Base-by-base conservation (phyloP, 1,140 invertebrate species). In the Bathynomus jamesi region DNA sequence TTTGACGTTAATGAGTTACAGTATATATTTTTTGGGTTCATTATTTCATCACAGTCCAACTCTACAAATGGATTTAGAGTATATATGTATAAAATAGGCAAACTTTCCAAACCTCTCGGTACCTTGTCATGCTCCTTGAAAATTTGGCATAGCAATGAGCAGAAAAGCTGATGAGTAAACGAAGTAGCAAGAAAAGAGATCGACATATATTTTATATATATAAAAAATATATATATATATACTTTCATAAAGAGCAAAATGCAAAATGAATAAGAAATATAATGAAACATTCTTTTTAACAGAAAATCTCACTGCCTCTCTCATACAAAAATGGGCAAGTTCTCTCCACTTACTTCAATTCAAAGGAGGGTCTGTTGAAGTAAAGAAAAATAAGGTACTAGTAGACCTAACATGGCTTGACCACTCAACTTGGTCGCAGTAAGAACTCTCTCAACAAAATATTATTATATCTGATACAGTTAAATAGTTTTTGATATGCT, bases 251-350 rank as follows among this genome's bases (percentile, higher is more conserved):
- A 53, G 40, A 17, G 40, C 40, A 53, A 53, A 40, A 53, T 53
- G 40, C 40, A 53, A 53, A 53, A 53, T 53, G 40, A 53, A 53
- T 53, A 53, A 53, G 40, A 53, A 53, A 53, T 53, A 53, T 53
- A 53, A 53, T 53, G 40, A 53, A 53, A 53, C 40, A 53, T 53
- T 53, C 40, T 53, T 53, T 53, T 53, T 53, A 53, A 53, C 13
- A 53, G 40, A 53, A 53, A 53, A 53, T 53, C 40, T 53, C 40
- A 53, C 40, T 53, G 40, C 40, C 40, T 53, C 40, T 53, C 40
- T 17, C 21, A 53, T 21, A 53, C 21, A n/a, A n/a, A n/a, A 17
- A 53, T 53, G 40, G 40, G 40, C 40, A 53, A 53, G 40, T 53
- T 53, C 40, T 11, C 40, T 53, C 40, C 1, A 53, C 40, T 53